phyloP scores from a whole-genome alignment of 1,140 invertebrate genomes.

The Drosophila albomicans region DNA sequence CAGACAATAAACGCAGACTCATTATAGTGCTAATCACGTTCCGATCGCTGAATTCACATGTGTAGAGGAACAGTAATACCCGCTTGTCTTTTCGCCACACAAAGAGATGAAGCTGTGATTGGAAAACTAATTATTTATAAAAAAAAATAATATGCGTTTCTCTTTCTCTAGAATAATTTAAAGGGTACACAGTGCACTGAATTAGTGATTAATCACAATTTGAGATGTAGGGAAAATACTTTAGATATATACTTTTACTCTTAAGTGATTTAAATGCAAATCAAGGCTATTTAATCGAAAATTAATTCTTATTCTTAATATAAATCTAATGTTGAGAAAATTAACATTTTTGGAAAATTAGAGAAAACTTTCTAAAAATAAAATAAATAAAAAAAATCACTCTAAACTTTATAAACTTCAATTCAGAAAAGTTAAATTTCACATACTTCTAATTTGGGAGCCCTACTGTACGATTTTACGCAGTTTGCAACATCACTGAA shows the following conservation, averaged over 20 bases:
- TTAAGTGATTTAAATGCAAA: too few species aligned
- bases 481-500: neutral
- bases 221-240: neutral
- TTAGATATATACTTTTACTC: neutral
- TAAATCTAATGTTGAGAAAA: too few species aligned
- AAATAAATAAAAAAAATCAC: too few species aligned
- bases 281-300: too few species aligned
- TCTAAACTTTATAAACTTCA: too few species aligned
- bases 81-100: neutral
- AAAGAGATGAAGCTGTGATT: constrained; percentile 8
- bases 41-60: constrained; percentile 16
- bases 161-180: neutral
- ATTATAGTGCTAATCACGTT: constrained; percentile 34
- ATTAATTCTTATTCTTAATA: too few species aligned
- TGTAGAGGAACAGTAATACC: neutral
- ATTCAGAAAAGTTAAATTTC: too few species aligned
- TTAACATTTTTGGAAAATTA: too few species aligned
- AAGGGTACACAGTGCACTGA: neutral
- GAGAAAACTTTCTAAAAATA: too few species aligned
- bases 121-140: constrained; percentile 4
- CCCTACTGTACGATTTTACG: too few species aligned
- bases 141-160: neutral
- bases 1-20: constrained; percentile 1
- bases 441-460: too few species aligned
- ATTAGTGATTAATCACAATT: constrained; percentile 18